These are phyloP conservation scores for Microtus californicus DNA, from an alignment of 2,797 vertebrate species.

Conservation along the genomic window DNA sequence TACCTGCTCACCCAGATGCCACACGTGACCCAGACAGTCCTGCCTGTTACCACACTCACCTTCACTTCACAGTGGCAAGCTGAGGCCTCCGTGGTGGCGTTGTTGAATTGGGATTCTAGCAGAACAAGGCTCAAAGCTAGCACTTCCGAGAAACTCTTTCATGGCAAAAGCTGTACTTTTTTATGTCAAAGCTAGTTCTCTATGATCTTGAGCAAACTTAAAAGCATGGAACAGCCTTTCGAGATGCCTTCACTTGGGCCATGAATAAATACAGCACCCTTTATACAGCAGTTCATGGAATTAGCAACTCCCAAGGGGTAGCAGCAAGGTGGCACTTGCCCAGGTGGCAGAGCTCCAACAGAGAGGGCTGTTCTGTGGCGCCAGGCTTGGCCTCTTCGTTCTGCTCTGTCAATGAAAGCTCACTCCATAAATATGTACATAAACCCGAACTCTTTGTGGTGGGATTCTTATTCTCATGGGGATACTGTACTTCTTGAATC, in stretches of 20 bases:
- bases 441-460: slow-evolving; percentile 69
- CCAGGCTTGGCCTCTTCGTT: slow-evolving; percentile 35
- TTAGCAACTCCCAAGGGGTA: slow-evolving; percentile 39
- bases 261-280: slow-evolving; percentile 62
- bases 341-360: slow-evolving; percentile 54
- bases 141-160: not conserved
- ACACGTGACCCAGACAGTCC: not conserved
- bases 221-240: slow-evolving; percentile 30
- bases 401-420: slow-evolving; percentile 56
- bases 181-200: not conserved
- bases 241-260: slow-evolving; percentile 41
- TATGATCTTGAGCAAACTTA: not conserved
- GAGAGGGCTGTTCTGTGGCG: not conserved
- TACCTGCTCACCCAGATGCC: not conserved
- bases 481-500: slow-evolving; percentile 52
- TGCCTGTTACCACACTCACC: not conserved
- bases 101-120: not conserved
- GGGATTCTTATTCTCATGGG: slow-evolving; percentile 69
- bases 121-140: not conserved
- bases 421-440: slow-evolving; percentile 77
- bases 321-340: not conserved
- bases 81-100: not conserved
- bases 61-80: not conserved
- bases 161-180: not conserved
- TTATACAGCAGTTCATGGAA: slow-evolving; percentile 35